Evolutionary conservation across 2,888 invertebrate species (phyloP).

Genomic region (Chrysotoxum bicinctum): DNA sequence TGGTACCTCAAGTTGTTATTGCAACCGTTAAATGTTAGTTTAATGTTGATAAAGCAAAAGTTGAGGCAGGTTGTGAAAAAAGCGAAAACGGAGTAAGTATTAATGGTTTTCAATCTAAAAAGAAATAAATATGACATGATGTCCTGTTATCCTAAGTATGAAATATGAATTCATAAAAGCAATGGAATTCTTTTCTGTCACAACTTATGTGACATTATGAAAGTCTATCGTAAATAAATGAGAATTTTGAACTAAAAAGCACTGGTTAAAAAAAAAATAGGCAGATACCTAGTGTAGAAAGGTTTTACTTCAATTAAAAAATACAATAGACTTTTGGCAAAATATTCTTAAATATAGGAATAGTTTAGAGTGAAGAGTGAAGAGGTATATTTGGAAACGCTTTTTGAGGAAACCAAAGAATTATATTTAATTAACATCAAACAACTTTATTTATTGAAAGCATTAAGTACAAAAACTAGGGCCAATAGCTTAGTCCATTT

Average conservation of each 20-base stretch:
- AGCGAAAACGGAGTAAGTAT: background rate
- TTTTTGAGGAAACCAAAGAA: no score
- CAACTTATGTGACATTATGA: background rate
- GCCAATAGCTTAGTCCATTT: no score
- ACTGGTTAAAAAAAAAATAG: no score
- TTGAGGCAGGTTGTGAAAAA: slow-evolving; percentile 14
- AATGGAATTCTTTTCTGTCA: background rate
- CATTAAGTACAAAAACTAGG: no score
- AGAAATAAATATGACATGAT: background rate
- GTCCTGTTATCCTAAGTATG: background rate
- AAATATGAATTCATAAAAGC: background rate
- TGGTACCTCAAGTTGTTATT: background rate
- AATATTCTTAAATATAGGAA: no score
- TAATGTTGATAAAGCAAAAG: background rate
- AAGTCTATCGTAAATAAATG: background rate
- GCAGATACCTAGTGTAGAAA: no score
- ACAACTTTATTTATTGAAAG: no score
- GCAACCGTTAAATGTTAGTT: slow-evolving; percentile 16
- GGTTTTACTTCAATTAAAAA: no score
- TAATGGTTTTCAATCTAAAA: background rate
- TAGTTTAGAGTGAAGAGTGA: no score
- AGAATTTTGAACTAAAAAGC: background rate
- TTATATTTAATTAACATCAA: no score
- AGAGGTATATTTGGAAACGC: no score
- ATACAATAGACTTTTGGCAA: no score